A percentile compares a stretch with the other conserved stretches of the same genome.
Evolutionary conservation across 64 coral and sea anemone genomes (phyloP).

Genomic region (Porites australiensis): DNA sequence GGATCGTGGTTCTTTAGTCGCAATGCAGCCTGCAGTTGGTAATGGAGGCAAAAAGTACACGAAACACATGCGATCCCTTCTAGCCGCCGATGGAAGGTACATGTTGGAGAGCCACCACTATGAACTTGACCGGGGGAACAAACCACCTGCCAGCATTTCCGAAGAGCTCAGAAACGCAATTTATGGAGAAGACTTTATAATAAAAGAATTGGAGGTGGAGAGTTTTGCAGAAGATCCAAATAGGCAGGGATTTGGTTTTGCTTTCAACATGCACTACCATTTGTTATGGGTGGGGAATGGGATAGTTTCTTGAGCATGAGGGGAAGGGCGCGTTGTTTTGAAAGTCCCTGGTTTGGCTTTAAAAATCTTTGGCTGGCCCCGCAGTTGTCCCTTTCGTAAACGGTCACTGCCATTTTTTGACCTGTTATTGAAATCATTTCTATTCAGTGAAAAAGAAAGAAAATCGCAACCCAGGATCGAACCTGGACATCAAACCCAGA

Average conservation of each 20-base stretch:
- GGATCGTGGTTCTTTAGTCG: constrained; percentile 69
- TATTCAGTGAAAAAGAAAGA: no score
- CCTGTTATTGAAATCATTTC: no score
- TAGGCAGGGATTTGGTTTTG: not conserved
- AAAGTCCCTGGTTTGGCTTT: no score
- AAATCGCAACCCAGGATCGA: no score
- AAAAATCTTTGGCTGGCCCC: no score
- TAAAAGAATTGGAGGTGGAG: constrained; percentile 41
- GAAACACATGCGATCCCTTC: constrained; percentile 12
- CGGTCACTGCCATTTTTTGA: no score
- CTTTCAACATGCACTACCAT: no score
- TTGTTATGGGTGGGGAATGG: no score
- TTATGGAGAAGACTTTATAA: constrained; percentile 34
- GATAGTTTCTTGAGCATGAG: no score
- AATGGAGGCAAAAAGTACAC: constrained; percentile 24
- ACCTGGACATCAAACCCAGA: no score
- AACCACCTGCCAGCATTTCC: constrained; percentile 22
- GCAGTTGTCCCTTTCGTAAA: no score
- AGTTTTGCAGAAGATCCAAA: not conserved
- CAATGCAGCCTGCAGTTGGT: constrained; percentile 26
- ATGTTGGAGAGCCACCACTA: constrained; percentile 32
- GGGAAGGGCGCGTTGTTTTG: no score
- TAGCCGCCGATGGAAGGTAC: constrained; percentile 39
- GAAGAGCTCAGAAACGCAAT: constrained; percentile 4
- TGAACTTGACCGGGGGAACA: constrained; percentile 28